A percentile compares a stretch with the other conserved stretches of the same genome.
Evolutionary conservation across 2,888 invertebrate species (phyloP).

Genomic region (Cinara cedri): DNA sequence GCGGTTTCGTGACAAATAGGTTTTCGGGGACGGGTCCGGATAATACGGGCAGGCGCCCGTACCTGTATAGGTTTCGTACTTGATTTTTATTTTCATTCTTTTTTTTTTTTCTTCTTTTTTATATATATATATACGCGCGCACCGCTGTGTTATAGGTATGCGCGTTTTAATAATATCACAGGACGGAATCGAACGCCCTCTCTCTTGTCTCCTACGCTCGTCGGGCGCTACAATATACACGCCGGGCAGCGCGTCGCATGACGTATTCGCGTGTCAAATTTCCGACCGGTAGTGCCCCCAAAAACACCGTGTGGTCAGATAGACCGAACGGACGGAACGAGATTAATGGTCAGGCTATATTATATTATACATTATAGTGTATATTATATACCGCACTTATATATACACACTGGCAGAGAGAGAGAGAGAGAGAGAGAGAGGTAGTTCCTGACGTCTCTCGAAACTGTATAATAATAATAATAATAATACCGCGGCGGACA

Average conservation of each 20-base stretch:
- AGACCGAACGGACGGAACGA: not conserved
- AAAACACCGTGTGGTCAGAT: not conserved
- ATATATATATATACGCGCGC: too few species aligned
- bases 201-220: constrained; percentile 3
- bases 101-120: too few species aligned
- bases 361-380: not conserved
- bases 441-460: not conserved
- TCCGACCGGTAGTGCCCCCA: constrained; percentile 15
- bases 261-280: constrained; percentile 38
- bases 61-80: too few species aligned
- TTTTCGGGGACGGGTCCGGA: too few species aligned
- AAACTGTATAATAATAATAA: constrained; percentile 3
- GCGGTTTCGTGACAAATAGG: too few species aligned
- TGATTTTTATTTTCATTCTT: too few species aligned
- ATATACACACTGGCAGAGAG: too few species aligned
- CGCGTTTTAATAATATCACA: too few species aligned
- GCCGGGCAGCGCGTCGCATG: not conserved
- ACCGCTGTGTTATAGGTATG: too few species aligned
- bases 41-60: too few species aligned
- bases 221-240: not conserved
- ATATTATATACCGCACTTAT: too few species aligned
- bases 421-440: too few species aligned
- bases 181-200: not conserved
- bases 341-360: constrained; percentile 14
- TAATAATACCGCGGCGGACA: not conserved